Conservation (phyloP, 1,140 invertebrate genomes). For the Polypedilum vanderplanki region DNA sequence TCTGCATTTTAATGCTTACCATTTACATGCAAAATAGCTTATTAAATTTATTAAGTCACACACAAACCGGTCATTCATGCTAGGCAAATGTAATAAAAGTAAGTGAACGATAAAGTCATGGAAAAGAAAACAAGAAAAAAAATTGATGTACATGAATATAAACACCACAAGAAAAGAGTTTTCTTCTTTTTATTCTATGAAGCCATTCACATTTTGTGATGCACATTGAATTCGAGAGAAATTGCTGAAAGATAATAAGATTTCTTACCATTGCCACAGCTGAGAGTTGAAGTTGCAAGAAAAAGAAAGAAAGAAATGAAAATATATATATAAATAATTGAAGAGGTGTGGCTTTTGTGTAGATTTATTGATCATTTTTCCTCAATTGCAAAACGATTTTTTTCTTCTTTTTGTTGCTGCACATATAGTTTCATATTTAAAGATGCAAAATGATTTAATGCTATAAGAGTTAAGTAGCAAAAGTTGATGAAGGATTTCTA, state of each 20-base stretch:
- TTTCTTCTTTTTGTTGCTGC: background rate
- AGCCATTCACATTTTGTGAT: background rate
- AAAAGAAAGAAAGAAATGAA: background rate
- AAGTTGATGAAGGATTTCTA: background rate
- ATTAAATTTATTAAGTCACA: constrained; percentile 15
- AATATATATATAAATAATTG: constrained; percentile 27
- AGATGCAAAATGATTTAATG: too few species aligned
- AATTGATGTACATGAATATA: background rate
- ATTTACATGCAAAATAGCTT: constrained; percentile 9
- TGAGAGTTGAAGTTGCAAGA: too few species aligned
- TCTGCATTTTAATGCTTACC: background rate
- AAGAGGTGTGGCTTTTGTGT: constrained; percentile 25
- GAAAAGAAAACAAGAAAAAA: too few species aligned
- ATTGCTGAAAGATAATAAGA: constrained; percentile 23
- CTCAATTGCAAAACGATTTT: constrained; percentile 27
- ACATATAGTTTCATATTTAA: too few species aligned
- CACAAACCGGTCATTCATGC: background rate
- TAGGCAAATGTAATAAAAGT: background rate
- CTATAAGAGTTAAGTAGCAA: background rate
- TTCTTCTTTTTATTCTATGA: background rate
- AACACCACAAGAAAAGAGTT: background rate
- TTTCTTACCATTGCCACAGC: background rate
- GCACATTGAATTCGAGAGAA: background rate
- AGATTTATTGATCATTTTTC: constrained; percentile 28
- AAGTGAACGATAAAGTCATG: background rate